Base-by-base conservation (phyloP, 2,888 invertebrate genomes). In the Coelopa pilipes region DNA sequence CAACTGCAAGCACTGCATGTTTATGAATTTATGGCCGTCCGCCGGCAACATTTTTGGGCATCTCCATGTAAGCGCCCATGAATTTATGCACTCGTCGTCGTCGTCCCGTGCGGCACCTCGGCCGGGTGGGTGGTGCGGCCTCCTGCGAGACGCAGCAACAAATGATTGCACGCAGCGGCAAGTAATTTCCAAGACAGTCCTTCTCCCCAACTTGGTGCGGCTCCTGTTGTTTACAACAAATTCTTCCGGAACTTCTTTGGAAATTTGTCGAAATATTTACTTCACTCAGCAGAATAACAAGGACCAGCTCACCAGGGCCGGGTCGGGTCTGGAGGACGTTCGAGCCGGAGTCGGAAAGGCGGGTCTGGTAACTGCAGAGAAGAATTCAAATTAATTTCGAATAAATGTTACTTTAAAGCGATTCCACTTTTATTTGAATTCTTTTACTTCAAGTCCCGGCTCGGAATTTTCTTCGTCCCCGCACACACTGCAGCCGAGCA, bases 1-100 rank as follows among this genome's bases (percentile, higher is more conserved):
- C 50, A 70, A 53, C 46, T 69, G 69, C 60, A 60, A 21, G 74
- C 69, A 15, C 69, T 70, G 70, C 77, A 78, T 79, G 81, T 80
- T 81, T 83, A 82, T 82, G 82, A 82, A 82, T 82, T 82, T 82
- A 79, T 79, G 79, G 80, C 76, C 79, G 76, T 79, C 77, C 74
- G 70, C 71, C 75, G 74, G 73, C 78, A 77, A 77, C 71, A 80
- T 80, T 83, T 83, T 82, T 80, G 80, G 78, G 80, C 82, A 80
- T 82, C 82, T 83, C 82, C 79, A 79, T 79, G 79, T 75, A 78
- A 80, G 72, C 77, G 75, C 74, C 74, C 76, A 74, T 74, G 77
- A 83, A 83, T 83, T 83, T 84, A 83, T 83, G 82, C 79, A 80
- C 82, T 79, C 75, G 63, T 70, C 59, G 67, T 49, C 46, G 24